phyloP scores from a whole-genome alignment of 2,113 vertebrate species.

The Psephotus haematonotus region DNA sequence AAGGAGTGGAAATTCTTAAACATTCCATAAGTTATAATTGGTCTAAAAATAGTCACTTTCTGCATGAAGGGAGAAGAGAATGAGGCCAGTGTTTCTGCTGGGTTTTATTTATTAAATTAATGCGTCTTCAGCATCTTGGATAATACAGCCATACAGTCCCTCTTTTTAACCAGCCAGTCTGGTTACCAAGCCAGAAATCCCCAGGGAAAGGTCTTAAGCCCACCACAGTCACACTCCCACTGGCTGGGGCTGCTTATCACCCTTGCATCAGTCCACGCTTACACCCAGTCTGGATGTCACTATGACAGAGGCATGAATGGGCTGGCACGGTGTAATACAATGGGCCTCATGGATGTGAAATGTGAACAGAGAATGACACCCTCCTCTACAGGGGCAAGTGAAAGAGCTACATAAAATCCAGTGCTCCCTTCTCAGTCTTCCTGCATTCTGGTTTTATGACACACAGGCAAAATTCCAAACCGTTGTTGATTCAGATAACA shows the following conservation, averaged over 20 bases:
- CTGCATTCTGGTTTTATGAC: fast-evolving
- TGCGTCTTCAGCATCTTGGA: neutral
- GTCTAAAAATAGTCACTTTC: neutral
- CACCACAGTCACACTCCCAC: neutral
- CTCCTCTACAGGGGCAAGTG: neutral
- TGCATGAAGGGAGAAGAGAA: neutral
- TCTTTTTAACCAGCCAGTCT: neutral
- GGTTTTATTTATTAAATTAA: constrained; percentile 16
- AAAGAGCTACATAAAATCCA: fast-evolving
- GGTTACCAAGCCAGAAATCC: neutral
- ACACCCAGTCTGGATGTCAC: neutral
- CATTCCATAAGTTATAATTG: neutral
- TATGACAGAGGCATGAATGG: neutral
- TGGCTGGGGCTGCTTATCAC: fast-evolving
- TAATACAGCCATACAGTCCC: neutral
- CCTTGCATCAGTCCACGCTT: fast-evolving
- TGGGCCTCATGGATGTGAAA: neutral
- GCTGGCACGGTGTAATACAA: fast-evolving
- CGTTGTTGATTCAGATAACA: neutral
- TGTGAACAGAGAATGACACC: neutral
- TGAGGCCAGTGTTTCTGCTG: neutral
- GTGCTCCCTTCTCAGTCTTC: fast-evolving
- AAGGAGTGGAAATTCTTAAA: neutral
- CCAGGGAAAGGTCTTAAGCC: neutral
- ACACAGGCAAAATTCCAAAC: neutral